phyloP scores from a whole-genome alignment of 2,888 invertebrate genomes.

The Melikaiella ostensackeni region DNA sequence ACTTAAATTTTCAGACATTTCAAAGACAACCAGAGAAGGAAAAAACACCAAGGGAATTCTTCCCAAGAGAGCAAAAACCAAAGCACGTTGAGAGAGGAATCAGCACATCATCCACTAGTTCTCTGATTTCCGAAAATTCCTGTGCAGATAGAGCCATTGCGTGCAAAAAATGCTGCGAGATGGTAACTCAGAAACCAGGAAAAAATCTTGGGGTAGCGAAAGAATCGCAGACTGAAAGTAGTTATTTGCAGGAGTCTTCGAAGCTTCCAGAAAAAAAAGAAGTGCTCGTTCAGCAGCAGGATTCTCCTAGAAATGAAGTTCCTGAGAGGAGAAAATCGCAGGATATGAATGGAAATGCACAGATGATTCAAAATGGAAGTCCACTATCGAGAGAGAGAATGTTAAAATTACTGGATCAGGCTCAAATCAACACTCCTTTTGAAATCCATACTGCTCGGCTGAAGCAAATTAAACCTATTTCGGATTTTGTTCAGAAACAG shows the following conservation, averaged over 20 bases:
- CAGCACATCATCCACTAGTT: neutral
- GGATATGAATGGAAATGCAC: conserved; percentile 8
- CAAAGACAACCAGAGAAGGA: neutral
- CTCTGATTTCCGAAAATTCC: neutral
- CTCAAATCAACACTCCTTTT: conserved; percentile 68
- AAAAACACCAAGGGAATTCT: conserved; percentile 27
- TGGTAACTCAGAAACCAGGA: neutral
- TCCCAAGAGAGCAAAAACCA: neutral
- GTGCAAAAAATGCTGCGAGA: neutral
- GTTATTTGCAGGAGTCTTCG: conserved; percentile 11
- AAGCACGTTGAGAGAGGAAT: neutral
- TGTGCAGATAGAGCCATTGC: neutral
- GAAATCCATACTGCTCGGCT: conserved; percentile 60
- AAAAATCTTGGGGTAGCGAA: neutral
- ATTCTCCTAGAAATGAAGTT: conserved; percentile 2
- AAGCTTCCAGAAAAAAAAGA: neutral
- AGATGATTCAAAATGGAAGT: conserved; percentile 37
- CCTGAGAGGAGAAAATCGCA: neutral
- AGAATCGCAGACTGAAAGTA: conserved; percentile 30
- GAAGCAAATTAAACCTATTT: conserved; percentile 47
- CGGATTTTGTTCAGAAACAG: conserved; percentile 60
- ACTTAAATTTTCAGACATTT: neutral
- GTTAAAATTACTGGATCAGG: conserved; percentile 72
- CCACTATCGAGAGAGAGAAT: conserved; percentile 68
- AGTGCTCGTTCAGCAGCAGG: neutral